A percentile compares a stretch with the other conserved stretches of the same genome.
phyloP scores from a whole-genome alignment of 1,140 invertebrate genomes.

The Hylaeus anthracinus region DNA sequence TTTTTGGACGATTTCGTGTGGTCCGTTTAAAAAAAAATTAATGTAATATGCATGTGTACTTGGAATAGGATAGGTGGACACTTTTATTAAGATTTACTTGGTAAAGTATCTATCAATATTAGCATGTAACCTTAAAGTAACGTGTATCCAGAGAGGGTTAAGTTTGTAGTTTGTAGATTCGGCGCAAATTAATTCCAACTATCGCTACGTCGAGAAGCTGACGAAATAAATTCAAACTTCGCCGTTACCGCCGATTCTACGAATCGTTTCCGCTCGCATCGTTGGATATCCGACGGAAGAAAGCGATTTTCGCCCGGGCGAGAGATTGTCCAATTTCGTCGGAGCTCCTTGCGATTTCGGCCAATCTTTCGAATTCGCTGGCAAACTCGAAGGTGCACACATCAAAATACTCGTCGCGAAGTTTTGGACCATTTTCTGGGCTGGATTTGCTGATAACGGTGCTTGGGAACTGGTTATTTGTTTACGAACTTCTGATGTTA shows the following conservation, averaged over 20 bases:
- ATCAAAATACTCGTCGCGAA: neutral
- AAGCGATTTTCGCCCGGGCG: neutral
- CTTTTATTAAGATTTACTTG: too few relatives aligned
- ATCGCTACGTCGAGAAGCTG: neutral
- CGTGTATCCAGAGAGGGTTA: too few relatives aligned
- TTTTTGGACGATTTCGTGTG: too few relatives aligned
- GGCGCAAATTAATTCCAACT: neutral
- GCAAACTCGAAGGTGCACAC: neutral
- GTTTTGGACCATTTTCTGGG: neutral
- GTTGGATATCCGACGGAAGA: neutral
- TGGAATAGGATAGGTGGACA: too few relatives aligned
- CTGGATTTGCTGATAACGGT: too few relatives aligned
- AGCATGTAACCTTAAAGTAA: too few relatives aligned
- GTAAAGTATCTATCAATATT: too few relatives aligned
- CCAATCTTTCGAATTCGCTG: neutral
- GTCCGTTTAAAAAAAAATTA: too few relatives aligned
- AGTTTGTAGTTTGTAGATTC: neutral
- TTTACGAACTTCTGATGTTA: too few relatives aligned
- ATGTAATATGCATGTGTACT: too few relatives aligned
- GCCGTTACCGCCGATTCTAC: neutral
- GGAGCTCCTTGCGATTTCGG: neutral
- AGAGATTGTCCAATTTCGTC: neutral
- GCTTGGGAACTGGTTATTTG: too few relatives aligned
- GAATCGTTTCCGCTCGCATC: neutral
- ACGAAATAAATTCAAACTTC: slow-evolving; percentile 7